Percentiles rank a stretch among this genome's conserved stretches.
phyloP scores from a whole-genome alignment of 2,888 invertebrate genomes.

The Unio pictorum region DNA sequence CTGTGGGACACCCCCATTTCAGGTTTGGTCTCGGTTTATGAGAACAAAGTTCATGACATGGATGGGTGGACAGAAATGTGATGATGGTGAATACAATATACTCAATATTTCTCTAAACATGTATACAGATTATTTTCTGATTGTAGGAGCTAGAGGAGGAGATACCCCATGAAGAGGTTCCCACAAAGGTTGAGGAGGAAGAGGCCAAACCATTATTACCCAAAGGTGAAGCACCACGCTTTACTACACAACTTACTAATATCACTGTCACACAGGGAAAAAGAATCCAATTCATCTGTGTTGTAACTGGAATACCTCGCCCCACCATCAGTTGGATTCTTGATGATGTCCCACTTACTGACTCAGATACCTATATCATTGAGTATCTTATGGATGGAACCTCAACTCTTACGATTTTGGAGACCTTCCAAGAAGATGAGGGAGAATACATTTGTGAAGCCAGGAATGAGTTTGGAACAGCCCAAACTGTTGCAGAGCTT shows the following conservation, averaged over 20 bases:
- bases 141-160: slow-evolving; percentile 34
- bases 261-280: slow-evolving; percentile 53
- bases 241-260: slow-evolving; percentile 48
- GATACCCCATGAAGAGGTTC: slow-evolving; percentile 19
- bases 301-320: slow-evolving; percentile 62
- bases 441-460: slow-evolving; percentile 97
- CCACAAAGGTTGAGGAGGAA: slow-evolving; percentile 39
- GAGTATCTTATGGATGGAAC: slow-evolving; percentile 70
- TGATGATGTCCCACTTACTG: slow-evolving; percentile 77
- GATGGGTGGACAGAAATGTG: too few relatives aligned
- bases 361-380: slow-evolving; percentile 56
- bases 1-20: too few relatives aligned
- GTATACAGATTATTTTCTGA: neutral
- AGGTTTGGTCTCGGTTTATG: too few relatives aligned
- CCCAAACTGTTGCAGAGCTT: slow-evolving; percentile 79
- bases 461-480: slow-evolving; percentile 93
- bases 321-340: slow-evolving; percentile 84
- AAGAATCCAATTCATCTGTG: slow-evolving; percentile 54
- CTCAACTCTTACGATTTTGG: slow-evolving; percentile 90
- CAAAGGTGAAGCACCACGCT: slow-evolving; percentile 52
- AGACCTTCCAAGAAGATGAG: slow-evolving; percentile 95
- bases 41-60: too few relatives aligned
- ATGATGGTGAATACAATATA: too few relatives aligned
- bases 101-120: too few relatives aligned
- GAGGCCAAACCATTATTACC: slow-evolving; percentile 41